These are phyloP conservation scores for Erpetoichthys calabaricus DNA, from an alignment of 2,797 vertebrate species.

Conservation along the genomic window DNA sequence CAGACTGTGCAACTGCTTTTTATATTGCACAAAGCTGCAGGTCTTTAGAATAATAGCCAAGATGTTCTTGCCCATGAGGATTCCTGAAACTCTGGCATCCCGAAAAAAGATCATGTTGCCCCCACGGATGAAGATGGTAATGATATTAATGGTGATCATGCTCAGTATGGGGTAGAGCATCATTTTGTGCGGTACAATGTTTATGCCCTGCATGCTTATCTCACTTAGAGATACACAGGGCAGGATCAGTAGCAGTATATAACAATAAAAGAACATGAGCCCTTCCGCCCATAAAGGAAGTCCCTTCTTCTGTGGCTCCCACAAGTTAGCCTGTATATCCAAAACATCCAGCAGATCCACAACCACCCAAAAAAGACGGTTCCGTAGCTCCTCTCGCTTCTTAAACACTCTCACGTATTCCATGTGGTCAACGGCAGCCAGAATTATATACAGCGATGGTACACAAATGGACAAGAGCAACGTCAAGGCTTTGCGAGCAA, in stretches of 20 bases:
- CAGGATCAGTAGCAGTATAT: conserved; percentile 61
- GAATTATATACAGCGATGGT: conserved; percentile 52
- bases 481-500: conserved; percentile 57
- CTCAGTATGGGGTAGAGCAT: conserved; percentile 68
- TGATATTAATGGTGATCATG: conserved; percentile 60
- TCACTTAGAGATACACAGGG: conserved; percentile 62
- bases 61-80: conserved; percentile 70
- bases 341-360: conserved; percentile 72
- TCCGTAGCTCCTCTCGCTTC: conserved; percentile 70
- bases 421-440: conserved; percentile 67
- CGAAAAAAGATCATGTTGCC: conserved; percentile 68
- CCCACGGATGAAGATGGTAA: conserved; percentile 64
- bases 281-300: conserved; percentile 60
- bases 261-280: conserved; percentile 73
- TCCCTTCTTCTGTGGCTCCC: conserved; percentile 69
- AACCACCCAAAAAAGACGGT: conserved; percentile 74
- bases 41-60: conserved; percentile 60
- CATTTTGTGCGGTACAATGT: conserved; percentile 66
- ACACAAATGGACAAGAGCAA: conserved; percentile 55
- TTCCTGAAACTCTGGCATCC: conserved; percentile 59
- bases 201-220: conserved; percentile 72
- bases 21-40: conserved; percentile 66
- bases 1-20: conserved; percentile 49
- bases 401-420: conserved; percentile 70
- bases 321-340: conserved; percentile 75